Percentiles rank a stretch among this genome's conserved stretches.
Conservation (phyloP, 2,113 vertebrate genomes). For the Mormyrus lacerda region DNA sequence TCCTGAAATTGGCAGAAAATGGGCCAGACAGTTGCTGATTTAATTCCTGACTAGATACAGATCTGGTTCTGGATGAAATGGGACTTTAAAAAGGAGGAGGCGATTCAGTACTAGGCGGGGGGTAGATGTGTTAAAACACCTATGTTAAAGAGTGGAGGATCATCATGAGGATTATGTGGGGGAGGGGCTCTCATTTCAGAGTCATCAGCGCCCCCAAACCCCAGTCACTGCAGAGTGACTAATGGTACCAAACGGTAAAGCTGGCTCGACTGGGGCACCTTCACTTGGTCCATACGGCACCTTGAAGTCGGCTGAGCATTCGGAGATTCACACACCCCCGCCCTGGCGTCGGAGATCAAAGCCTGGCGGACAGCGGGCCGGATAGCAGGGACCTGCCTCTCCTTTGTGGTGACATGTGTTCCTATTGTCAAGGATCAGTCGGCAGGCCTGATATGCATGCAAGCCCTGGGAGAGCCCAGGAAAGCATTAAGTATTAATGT, state of each 20-base stretch:
- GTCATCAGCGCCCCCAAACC: background rate
- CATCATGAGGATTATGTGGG: background rate
- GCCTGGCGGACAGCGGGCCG: slow-evolving; percentile 9
- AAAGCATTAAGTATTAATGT: background rate
- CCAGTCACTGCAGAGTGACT: background rate
- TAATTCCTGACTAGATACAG: background rate
- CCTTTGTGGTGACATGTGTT: slow-evolving; percentile 40
- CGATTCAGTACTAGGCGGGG: background rate
- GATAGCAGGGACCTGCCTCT: slow-evolving; percentile 10
- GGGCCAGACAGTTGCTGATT: background rate
- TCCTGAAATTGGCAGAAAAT: background rate
- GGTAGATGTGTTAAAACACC: background rate
- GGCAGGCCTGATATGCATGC: slow-evolving; percentile 11
- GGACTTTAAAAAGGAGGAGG: background rate
- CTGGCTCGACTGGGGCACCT: background rate
- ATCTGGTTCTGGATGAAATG: background rate
- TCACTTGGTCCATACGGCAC: background rate
- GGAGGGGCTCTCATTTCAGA: background rate
- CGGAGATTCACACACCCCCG: background rate
- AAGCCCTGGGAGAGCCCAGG: background rate
- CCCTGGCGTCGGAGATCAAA: slow-evolving; percentile 31
- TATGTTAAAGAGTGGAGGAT: background rate
- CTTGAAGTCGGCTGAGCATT: background rate
- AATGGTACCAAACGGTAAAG: background rate
- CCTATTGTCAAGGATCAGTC: slow-evolving; percentile 34